These are phyloP conservation scores for Cecropterus lyciades DNA, from an alignment of 1,140 invertebrate species.

Conservation along the genomic window DNA sequence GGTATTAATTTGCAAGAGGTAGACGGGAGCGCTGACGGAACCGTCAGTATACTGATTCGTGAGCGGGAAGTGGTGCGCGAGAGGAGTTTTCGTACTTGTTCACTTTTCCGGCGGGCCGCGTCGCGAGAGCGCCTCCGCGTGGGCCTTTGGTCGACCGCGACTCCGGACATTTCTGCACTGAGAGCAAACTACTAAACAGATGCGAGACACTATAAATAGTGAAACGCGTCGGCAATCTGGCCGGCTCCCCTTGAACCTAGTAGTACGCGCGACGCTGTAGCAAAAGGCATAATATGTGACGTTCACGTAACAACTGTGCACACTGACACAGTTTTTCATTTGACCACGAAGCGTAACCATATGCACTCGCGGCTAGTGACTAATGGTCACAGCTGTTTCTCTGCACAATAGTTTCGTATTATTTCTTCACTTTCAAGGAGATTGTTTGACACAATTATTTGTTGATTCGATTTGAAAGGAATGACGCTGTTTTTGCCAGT, in stretches of 20 bases:
- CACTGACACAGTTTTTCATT: slow-evolving; percentile 79
- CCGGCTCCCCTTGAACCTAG: slow-evolving; percentile 82
- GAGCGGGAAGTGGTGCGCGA: slow-evolving; percentile 8
- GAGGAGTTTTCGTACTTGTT: slow-evolving; percentile 20
- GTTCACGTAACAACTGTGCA: slow-evolving; percentile 72
- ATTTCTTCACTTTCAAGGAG: slow-evolving; percentile 38
- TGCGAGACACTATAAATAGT: slow-evolving; percentile 79
- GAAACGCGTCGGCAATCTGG: slow-evolving; percentile 76
- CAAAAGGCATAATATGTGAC: slow-evolving; percentile 70
- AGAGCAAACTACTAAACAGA: slow-evolving; percentile 77
- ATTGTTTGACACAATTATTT: background rate
- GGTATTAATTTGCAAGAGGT: slow-evolving; percentile 47
- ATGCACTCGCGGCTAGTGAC: slow-evolving; percentile 54
- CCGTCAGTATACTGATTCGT: slow-evolving; percentile 14
- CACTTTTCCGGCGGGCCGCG: slow-evolving; percentile 25
- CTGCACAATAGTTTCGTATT: slow-evolving; percentile 38
- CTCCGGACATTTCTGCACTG: slow-evolving; percentile 79
- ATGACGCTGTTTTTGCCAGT: background rate
- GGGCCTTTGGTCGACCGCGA: slow-evolving; percentile 64
- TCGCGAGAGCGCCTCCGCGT: slow-evolving; percentile 46
- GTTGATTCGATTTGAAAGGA: slow-evolving; percentile 21
- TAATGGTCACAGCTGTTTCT: slow-evolving; percentile 52
- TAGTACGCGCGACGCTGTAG: slow-evolving; percentile 57
- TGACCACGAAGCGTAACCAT: slow-evolving; percentile 70
- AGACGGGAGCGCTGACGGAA: slow-evolving; percentile 32